phyloP scores from a whole-genome alignment of 2,888 invertebrate species.

The Napeogenes sylphis region DNA sequence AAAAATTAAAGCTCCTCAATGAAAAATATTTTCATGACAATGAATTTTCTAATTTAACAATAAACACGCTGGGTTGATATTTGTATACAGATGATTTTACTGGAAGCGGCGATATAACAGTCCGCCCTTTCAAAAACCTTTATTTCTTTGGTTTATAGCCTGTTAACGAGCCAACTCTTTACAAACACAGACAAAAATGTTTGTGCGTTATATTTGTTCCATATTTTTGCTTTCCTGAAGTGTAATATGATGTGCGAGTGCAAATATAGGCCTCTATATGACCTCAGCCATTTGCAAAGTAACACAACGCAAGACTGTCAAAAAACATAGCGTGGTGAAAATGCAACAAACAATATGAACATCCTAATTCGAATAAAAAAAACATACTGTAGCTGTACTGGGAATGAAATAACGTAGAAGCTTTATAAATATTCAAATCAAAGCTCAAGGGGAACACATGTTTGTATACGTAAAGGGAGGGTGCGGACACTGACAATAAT shows the following conservation, averaged over 20 bases:
- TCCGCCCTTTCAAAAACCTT: constrained; percentile 49
- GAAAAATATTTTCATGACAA: no score
- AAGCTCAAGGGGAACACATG: constrained; percentile 44
- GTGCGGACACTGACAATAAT: no score
- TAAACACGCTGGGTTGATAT: constrained; percentile 12
- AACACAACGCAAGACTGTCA: no score
- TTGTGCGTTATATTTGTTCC: constrained; percentile 43
- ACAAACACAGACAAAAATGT: constrained; percentile 43
- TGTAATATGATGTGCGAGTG: constrained; percentile 34
- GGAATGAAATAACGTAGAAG: neutral
- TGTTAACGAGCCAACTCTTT: constrained; percentile 65
- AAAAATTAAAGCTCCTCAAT: constrained; percentile 17
- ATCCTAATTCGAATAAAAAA: no score
- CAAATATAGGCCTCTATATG: constrained; percentile 10
- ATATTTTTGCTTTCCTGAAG: constrained; percentile 40
- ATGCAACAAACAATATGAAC: no score
- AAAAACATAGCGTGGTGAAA: no score
- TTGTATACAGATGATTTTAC: constrained; percentile 53
- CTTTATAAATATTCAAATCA: constrained; percentile 56
- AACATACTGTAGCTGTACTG: no score
- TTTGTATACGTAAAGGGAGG: constrained; percentile 39
- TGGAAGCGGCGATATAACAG: constrained; percentile 36
- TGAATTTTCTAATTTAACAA: no score
- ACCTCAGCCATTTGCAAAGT: no score
- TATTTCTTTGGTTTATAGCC: constrained; percentile 49